Base-by-base conservation (phyloP, 2,797 vertebrate genomes). In the Crocodylus rhombifer region DNA sequence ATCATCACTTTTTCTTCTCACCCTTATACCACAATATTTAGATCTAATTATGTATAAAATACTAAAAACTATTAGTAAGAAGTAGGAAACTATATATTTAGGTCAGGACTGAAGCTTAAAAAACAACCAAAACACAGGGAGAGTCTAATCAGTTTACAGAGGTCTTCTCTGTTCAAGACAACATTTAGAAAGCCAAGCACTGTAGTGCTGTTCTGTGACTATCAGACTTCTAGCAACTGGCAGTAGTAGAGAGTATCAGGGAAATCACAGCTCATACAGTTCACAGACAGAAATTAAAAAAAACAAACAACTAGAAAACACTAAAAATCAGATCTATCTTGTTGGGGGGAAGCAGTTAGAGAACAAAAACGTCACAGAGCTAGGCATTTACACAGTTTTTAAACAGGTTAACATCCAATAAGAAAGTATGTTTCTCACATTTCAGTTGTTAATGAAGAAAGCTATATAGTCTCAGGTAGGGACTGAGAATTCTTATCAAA, bases 151-250 rank as follows among this genome's bases (percentile, higher is more conserved):
- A 77, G 56, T 75, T 84, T 94, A 87, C 64, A 96, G 30, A 18
- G 96, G 56, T 82, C 89, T 57, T 93, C 90, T 93, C 90, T 79
- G 85, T 81, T 87, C 89, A 62, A 96, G 93, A 94, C 42, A 42
- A 42, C 94, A 97, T 97, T 94, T 93, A 96, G 85, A 97, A 96
- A 95, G 97, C 96, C 96, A 97, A 96, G 93, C 88, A 90, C 90
- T 93, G 65, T 73, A 95, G 92, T 92, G 89, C 83, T 89, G 80
- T 82, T 95, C 84, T 95, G 71, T 90, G 90, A 97, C 85, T 67
- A 96, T 95, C 91, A 95, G 91, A 93, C 87, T 97, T 94, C 92
- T 87, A 95, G 95, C 88, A 96, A 91, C 96, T 97, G 96, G 84
- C 36, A 91, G 84, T 81, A 77, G 28, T 16, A 94, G 84, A 89